Conservation (phyloP, 2,888 invertebrate genomes). For the Chrysolina oricalcia region DNA sequence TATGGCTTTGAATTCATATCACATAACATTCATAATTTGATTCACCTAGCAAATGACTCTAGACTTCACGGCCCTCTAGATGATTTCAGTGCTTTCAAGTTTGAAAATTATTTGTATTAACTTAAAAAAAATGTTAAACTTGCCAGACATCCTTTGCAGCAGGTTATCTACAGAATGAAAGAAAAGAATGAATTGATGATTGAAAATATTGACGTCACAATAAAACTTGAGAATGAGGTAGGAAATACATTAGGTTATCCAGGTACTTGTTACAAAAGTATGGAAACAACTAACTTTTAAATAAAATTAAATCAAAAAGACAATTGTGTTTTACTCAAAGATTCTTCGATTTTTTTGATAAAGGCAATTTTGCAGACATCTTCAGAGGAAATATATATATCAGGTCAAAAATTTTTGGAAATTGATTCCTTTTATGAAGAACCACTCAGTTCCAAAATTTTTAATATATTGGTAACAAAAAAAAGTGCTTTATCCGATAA, state of each 20-base stretch:
- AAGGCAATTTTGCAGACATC: slow-evolving; percentile 28
- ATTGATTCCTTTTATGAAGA: slow-evolving; percentile 30
- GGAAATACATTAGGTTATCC: slow-evolving; percentile 29
- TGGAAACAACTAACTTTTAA: slow-evolving; percentile 26
- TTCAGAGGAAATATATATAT: slow-evolving; percentile 31
- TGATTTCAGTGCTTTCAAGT: slow-evolving; percentile 30
- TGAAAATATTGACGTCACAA: slow-evolving; percentile 19
- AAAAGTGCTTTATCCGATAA: slow-evolving; percentile 15
- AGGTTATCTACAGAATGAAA: slow-evolving; percentile 29
- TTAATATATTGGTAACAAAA: slow-evolving; percentile 20
- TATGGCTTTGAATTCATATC: slow-evolving; percentile 32
- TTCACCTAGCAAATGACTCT: slow-evolving; percentile 31
- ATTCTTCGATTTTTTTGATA: slow-evolving; percentile 15
- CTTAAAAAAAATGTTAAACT: slow-evolving; percentile 35
- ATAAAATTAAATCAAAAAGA: slow-evolving; percentile 23
- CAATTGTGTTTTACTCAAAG: slow-evolving; percentile 26
- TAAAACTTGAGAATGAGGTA: slow-evolving; percentile 30
- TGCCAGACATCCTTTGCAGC: slow-evolving; percentile 35
- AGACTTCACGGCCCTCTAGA: slow-evolving; percentile 22
- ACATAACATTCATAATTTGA: slow-evolving; percentile 33
- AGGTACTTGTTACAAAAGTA: slow-evolving; percentile 23
- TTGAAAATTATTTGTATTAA: slow-evolving; percentile 35
- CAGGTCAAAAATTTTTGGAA: slow-evolving; percentile 32
- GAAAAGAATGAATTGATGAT: slow-evolving; percentile 30
- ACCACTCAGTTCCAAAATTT: slow-evolving; percentile 24